Base-by-base conservation (phyloP, 1,140 invertebrate genomes). In the Tetramorium simillimum region DNA sequence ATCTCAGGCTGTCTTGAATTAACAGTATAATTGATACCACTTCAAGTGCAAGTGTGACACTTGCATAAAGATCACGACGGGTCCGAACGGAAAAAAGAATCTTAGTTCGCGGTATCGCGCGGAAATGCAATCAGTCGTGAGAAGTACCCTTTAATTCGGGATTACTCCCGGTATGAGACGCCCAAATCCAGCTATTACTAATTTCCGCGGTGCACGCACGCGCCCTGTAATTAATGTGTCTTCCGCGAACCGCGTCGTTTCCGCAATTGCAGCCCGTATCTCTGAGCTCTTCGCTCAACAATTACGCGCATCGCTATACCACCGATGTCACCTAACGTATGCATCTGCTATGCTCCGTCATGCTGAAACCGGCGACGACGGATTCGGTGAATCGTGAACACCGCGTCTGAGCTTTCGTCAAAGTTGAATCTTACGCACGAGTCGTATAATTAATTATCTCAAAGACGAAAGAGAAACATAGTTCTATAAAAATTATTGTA, bases 91-190 rank as follows among this genome's bases (percentile, higher is more conserved):
- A 37, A 56, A 81, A 80, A 80, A 65, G 43, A 14, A 80, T 80
- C 56, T 24, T 14, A 12, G 28, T 56, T 46, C 4, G 33, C 46
- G 51, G 14, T 56, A 43, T 70, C 24, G 12, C 6, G 40, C 76
- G 78, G 78, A 81, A 70, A 56, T 81, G 51, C 78, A 81, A 81
- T 81, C 72, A 76, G 53, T 58, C 12, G 56, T 85, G 49, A 85
- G 24, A 9, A 62, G 28, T 46, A 49, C 2, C 24, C 9, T 28
- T 56, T 76, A 21, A 85, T 85, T 56, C 70, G 70, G 70, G 70
- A 76, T 75, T 76, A 70, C 51, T 56, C 21, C 2, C 14, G 14
- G 24, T 76, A 49, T 37, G 69, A 75, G 70, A 43, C 56, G 33
- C 28, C 18, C 33, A 46, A 18, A 37, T n/a, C 24, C 40, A 65